Conservation (phyloP, 2,888 invertebrate species). For the Rhagonycha lutea region DNA sequence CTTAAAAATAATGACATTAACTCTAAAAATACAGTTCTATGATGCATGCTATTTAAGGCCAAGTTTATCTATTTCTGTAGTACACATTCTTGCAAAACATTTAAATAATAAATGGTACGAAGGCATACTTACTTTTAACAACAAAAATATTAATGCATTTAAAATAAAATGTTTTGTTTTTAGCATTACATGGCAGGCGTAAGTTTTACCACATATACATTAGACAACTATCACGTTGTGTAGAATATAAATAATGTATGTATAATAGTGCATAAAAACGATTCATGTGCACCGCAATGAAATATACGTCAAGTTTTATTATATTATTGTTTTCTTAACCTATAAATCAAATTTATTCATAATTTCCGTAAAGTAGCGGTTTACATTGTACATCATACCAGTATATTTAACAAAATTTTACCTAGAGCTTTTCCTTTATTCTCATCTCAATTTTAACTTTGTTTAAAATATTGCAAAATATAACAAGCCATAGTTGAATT, state of each 20-base stretch:
- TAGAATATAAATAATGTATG: conserved; percentile 37
- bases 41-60: conserved; percentile 13
- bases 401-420: neutral
- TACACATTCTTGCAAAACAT: neutral
- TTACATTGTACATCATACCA: neutral
- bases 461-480: neutral
- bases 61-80: conserved; percentile 12
- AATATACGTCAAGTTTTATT: conserved; percentile 41
- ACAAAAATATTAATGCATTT: neutral
- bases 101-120: neutral
- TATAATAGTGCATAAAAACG: conserved; percentile 36
- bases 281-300: conserved; percentile 28
- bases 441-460: neutral
- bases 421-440: neutral
- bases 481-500: neutral
- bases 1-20: conserved; percentile 6
- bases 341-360: neutral
- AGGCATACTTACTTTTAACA: neutral
- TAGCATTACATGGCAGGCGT: neutral
- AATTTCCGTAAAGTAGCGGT: neutral
- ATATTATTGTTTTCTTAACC: conserved; percentile 35
- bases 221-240: conserved; percentile 38
- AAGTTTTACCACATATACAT: conserved; percentile 13
- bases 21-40: conserved; percentile 5
- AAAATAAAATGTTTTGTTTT: neutral